These are phyloP conservation scores for Phyllostomus discolor DNA, from an alignment of 2,113 vertebrate genomes.

Conservation along the genomic window DNA sequence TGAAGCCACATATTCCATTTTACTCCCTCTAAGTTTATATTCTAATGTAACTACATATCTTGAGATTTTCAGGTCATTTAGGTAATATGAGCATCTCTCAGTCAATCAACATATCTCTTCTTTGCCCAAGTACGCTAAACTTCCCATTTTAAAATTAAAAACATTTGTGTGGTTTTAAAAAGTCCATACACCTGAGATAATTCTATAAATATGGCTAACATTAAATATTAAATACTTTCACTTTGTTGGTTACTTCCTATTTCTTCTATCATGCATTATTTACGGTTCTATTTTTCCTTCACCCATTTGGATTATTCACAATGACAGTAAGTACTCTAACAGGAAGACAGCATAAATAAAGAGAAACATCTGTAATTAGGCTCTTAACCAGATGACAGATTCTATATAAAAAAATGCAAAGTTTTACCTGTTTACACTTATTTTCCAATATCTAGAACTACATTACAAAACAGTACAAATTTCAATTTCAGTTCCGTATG, in stretches of 20 bases:
- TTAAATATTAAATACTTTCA: not conserved
- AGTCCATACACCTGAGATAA: not conserved
- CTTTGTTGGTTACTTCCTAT: not conserved
- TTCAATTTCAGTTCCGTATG: not conserved
- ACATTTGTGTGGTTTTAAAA: slow-evolving; percentile 2
- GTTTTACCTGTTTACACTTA: not conserved
- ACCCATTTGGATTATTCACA: not conserved
- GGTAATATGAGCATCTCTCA: not conserved
- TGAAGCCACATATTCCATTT: not conserved
- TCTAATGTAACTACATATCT: not conserved
- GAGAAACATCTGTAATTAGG: not conserved
- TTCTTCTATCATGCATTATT: not conserved
- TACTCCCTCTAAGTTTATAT: not conserved
- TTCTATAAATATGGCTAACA: not conserved
- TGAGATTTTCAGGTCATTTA: not conserved
- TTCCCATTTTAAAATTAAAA: slow-evolving; percentile 1
- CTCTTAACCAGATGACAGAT: not conserved
- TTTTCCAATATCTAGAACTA: not conserved
- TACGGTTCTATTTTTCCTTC: not conserved
- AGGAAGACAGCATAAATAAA: not conserved
- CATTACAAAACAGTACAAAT: not conserved
- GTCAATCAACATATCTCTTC: not conserved
- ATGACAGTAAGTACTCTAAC: not conserved
- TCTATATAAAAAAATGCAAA: not conserved
- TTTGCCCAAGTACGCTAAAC: not conserved